Conservation (phyloP, 2,797 vertebrate genomes). For the Lutra lutra region DNA sequence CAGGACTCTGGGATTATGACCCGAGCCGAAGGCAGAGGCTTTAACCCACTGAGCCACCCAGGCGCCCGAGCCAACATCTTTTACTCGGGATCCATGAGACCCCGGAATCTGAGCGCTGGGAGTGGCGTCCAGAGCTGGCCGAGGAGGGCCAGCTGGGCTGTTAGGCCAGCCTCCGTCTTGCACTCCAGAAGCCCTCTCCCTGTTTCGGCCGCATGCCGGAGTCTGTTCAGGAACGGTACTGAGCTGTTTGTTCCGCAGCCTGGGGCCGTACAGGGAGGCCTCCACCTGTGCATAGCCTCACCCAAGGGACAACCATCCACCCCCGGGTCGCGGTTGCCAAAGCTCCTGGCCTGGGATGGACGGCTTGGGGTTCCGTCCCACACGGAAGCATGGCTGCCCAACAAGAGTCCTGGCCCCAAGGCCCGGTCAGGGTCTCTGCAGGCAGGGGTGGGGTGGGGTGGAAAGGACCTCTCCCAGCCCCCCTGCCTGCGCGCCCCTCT, state of each 20-base stretch:
- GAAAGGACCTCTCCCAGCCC: background rate
- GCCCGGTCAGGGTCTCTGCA: background rate
- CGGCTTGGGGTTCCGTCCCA: background rate
- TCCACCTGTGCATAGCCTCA: background rate
- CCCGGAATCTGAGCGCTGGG: background rate
- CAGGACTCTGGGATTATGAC: too few relatives aligned
- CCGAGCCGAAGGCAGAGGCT: too few relatives aligned
- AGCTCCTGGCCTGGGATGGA: background rate
- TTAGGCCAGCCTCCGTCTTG: too few relatives aligned
- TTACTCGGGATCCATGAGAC: background rate
- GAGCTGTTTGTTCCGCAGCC: background rate
- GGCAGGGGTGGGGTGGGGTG: background rate
- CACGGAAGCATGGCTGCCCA: background rate
- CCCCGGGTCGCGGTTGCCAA: background rate
- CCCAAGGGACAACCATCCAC: accelerated
- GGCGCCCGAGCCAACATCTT: background rate
- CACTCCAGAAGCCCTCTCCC: background rate
- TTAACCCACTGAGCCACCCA: too few relatives aligned
- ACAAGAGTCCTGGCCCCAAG: background rate
- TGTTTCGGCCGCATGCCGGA: too few relatives aligned
- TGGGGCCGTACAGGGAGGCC: background rate
- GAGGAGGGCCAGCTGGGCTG: background rate
- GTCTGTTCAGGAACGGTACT: background rate
- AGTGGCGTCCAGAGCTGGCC: background rate
- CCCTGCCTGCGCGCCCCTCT: accelerated